These are phyloP conservation scores for Poeciliopsis prolifica DNA, from an alignment of 2,113 vertebrate species.

Conservation along the genomic window DNA sequence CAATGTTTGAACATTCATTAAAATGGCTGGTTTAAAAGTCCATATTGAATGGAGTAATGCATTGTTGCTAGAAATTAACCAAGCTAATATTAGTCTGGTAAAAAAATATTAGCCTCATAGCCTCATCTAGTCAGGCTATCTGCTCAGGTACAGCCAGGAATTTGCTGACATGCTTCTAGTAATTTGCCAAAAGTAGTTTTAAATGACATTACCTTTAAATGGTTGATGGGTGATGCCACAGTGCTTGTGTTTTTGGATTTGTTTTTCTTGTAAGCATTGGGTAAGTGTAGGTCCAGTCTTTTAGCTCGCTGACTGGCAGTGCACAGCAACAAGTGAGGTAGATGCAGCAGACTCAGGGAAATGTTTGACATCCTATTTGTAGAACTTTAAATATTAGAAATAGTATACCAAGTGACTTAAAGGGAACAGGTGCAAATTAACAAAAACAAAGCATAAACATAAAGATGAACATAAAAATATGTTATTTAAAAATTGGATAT, in stretches of 20 bases:
- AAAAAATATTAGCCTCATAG: too few relatives aligned
- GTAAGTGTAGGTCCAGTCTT: background rate
- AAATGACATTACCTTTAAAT: background rate
- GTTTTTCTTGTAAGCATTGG: background rate
- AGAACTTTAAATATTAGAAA: too few relatives aligned
- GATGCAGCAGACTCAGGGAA: too few relatives aligned
- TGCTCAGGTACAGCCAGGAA: too few relatives aligned
- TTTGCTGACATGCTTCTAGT: background rate
- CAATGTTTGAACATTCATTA: background rate
- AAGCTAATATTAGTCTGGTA: too few relatives aligned
- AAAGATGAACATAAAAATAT: background rate
- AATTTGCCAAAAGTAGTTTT: background rate
- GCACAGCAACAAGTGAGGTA: background rate
- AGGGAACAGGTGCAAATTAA: background rate
- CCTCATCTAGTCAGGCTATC: too few relatives aligned
- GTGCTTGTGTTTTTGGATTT: background rate
- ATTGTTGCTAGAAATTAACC: too few relatives aligned
- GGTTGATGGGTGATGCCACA: background rate
- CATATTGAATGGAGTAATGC: too few relatives aligned
- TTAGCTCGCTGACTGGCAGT: background rate
- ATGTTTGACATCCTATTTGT: too few relatives aligned
- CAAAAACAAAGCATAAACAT: background rate
- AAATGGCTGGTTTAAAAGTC: background rate
- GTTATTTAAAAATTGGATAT: too few relatives aligned
- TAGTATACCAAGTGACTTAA: background rate